phyloP scores from a whole-genome alignment of 2,113 vertebrate genomes.

The Gyps fulvus region DNA sequence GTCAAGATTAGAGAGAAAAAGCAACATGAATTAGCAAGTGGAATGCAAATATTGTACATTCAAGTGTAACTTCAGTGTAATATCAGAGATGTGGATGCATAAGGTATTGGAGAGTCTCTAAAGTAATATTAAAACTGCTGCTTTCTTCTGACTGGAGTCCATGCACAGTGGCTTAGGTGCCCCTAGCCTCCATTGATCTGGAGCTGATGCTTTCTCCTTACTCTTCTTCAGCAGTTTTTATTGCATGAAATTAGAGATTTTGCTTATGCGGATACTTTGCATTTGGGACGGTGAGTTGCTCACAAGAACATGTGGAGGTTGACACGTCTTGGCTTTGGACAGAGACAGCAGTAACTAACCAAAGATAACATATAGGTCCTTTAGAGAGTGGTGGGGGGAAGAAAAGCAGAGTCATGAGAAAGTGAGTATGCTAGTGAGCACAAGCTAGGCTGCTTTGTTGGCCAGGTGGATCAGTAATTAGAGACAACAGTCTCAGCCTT shows the following conservation, averaged over 20 bases:
- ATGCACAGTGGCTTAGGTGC: background rate
- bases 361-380: background rate
- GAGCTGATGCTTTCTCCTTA: background rate
- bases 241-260: background rate
- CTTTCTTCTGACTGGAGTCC: background rate
- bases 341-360: background rate
- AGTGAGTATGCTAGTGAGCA: background rate
- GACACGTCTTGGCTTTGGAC: accelerated
- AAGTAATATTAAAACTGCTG: background rate
- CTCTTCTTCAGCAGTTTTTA: background rate
- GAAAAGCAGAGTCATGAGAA: background rate
- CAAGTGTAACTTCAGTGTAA: conserved; percentile 2
- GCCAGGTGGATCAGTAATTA: background rate
- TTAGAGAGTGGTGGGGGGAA: background rate
- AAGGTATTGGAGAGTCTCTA: background rate
- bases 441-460: background rate
- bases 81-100: background rate
- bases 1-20: conserved; percentile 64
- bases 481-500: background rate
- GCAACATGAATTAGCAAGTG: conserved; percentile 53
- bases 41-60: conserved; percentile 60
- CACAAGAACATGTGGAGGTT: background rate
- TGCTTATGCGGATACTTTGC: background rate
- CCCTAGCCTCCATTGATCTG: background rate
- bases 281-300: background rate